Base-by-base conservation (phyloP, 2,888 invertebrate species). In the Ornithoptera alexandrae region DNA sequence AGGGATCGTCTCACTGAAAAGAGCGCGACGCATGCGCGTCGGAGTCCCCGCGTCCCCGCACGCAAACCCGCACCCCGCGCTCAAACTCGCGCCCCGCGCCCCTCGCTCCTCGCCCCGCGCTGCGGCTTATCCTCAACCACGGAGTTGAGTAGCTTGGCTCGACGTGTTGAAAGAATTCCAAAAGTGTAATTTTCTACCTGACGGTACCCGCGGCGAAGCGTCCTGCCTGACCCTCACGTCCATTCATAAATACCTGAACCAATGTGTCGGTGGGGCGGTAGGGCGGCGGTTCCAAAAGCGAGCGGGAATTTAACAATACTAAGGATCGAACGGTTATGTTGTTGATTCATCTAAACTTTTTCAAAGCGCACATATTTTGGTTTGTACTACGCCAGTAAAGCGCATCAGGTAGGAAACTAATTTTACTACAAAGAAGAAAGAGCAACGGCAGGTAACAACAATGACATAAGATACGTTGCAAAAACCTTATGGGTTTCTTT, bases 131-230 rank as follows among this genome's bases (percentile, higher is more conserved):
- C 86, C 86, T 82, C 85, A 80, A 81, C 90, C 82, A 82, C 83
- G 80, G 83, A 86, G 83, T 84, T 81, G 87, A 88, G 88, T 86
- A 87, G 84, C 86, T 83, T 87, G 87, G 87, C 87, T 89, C 89
- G 82, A 81, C 79, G 84, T 86, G 86, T 89, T 88, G 85, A 90
- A 92, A 90, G 89, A 91, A 92, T 92, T 91, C 85, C 86, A 84
- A 90, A 89, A 91, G 89, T 86, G 85, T 88, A 90, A 89, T 91
- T 90, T 89, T 89, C 86, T 92, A 92, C 92, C 92, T 92, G 92
- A 84, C 85, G 83, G 83, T 85, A 84, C 83, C 85, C 86, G 85
- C 87, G 83, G 80, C 83, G 84, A 83, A 86, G 81, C 84, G 84
- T 84, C 85, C 85, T 84, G 84, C 84, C 83, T 76, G 84, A 79